Conservation (phyloP, 1,140 invertebrate species). For the Drosophila ananassae region DNA sequence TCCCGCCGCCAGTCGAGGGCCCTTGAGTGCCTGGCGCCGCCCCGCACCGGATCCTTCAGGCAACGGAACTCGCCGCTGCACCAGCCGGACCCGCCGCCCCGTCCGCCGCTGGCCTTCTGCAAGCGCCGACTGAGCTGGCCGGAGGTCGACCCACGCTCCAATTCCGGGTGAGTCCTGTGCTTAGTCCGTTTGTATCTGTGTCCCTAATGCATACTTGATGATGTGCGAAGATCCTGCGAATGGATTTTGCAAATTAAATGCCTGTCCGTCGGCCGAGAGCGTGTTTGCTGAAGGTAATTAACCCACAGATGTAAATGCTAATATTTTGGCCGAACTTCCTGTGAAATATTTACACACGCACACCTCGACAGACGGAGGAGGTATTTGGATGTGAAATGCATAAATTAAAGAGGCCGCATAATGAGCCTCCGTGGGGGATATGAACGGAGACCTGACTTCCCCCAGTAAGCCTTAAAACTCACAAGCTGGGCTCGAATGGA, state of each 20-base stretch:
- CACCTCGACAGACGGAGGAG: background rate
- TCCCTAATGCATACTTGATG: conserved; percentile 66
- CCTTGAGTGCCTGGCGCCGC: conserved; percentile 87
- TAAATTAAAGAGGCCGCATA: conserved; percentile 51
- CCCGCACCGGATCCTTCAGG: conserved; percentile 87
- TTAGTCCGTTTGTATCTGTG: background rate
- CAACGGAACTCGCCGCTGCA: conserved; percentile 82
- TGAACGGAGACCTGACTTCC: background rate
- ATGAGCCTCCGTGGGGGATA: conserved; percentile 42
- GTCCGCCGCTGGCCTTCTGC: conserved; percentile 89
- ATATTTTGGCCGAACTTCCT: conserved; percentile 28
- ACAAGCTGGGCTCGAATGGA: background rate
- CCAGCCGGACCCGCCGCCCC: conserved; percentile 86
- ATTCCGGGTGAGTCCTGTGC: conserved; percentile 88
- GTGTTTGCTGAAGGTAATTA: conserved; percentile 61
- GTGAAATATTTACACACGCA: conserved; percentile 20
- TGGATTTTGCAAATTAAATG: conserved; percentile 59
- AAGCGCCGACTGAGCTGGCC: conserved; percentile 91
- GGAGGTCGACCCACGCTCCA: conserved; percentile 91
- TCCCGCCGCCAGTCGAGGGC: conserved; percentile 85
- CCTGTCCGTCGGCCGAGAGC: conserved; percentile 14
- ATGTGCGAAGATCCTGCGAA: conserved; percentile 56
- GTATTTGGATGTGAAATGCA: conserved; percentile 56
- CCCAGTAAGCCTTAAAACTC: conserved; percentile 13
- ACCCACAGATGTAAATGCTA: conserved; percentile 44